Percentiles rank a stretch among this genome's conserved stretches.
phyloP scores from a whole-genome alignment of 2,113 vertebrate genomes.

The Notarius lentiginosus region DNA sequence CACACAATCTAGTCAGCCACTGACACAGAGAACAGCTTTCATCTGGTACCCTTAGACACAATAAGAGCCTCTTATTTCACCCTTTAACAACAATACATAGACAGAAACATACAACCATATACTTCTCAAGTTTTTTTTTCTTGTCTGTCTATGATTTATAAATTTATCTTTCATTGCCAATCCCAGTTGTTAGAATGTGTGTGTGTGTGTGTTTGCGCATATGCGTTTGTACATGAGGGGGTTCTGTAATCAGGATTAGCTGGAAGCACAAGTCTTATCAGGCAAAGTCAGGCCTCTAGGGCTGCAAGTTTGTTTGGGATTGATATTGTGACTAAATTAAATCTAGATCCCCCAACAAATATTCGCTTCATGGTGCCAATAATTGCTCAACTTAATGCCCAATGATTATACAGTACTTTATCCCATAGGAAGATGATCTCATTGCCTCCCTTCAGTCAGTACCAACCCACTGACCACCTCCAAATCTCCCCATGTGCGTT shows the following conservation, averaged over 20 bases:
- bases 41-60: slow-evolving; percentile 26
- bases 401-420: slow-evolving; percentile 39
- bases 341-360: slow-evolving; percentile 57
- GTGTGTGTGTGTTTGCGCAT: background rate
- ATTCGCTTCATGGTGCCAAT: slow-evolving; percentile 39
- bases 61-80: slow-evolving; percentile 36
- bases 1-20: background rate
- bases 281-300: slow-evolving; percentile 55
- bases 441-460: background rate
- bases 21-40: slow-evolving; percentile 16
- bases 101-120: background rate
- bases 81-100: slow-evolving; percentile 2
- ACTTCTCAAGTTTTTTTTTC: slow-evolving; percentile 7
- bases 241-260: slow-evolving; percentile 57
- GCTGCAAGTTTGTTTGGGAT: slow-evolving; percentile 54
- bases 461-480: slow-evolving; percentile 34
- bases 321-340: slow-evolving; percentile 60
- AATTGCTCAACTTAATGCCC: slow-evolving; percentile 38
- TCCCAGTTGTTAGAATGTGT: background rate
- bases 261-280: slow-evolving; percentile 55
- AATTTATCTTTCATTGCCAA: slow-evolving; percentile 26
- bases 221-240: slow-evolving; percentile 32
- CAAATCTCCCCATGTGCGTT: slow-evolving; percentile 19
- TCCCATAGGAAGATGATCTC: slow-evolving; percentile 30
- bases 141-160: slow-evolving; percentile 6